phyloP scores from a whole-genome alignment of 92 coral and sea anemone genomes.

The Parazoanthus swiftii region DNA sequence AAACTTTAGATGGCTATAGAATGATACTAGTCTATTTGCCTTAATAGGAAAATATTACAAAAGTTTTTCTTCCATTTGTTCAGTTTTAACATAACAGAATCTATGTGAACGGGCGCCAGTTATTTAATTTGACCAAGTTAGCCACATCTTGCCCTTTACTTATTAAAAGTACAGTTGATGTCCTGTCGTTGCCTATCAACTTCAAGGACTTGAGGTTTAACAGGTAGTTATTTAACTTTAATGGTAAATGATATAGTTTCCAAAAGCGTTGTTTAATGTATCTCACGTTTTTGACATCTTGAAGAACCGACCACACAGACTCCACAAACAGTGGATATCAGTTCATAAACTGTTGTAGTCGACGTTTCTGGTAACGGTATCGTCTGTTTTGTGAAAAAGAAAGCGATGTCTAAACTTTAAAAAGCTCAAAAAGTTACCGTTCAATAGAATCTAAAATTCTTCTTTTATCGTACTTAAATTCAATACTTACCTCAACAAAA shows the following conservation, averaged over 20 bases:
- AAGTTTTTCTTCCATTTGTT: too few relatives aligned
- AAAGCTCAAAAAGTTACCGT: neutral
- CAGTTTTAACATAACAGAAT: too few relatives aligned
- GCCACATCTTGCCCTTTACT: neutral
- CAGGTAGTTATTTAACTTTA: neutral
- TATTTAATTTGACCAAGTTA: neutral
- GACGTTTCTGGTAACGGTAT: neutral
- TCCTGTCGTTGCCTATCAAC: neutral
- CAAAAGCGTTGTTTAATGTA: too few relatives aligned
- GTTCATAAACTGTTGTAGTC: neutral
- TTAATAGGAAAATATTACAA: too few relatives aligned
- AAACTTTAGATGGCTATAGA: too few relatives aligned
- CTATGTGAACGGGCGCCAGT: too few relatives aligned
- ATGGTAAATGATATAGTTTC: neutral
- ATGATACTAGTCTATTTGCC: too few relatives aligned
- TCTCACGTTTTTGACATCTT: neutral
- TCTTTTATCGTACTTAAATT: neutral
- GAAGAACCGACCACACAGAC: neutral
- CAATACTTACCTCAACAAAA: neutral
- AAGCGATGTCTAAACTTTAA: neutral
- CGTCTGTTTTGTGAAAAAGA: neutral
- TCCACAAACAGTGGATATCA: neutral
- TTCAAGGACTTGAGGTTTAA: neutral
- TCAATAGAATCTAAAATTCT: neutral
- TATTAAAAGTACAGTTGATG: too few relatives aligned